phyloP scores from a whole-genome alignment of 1,140 invertebrate genomes.

The Heliothis subflexa region DNA sequence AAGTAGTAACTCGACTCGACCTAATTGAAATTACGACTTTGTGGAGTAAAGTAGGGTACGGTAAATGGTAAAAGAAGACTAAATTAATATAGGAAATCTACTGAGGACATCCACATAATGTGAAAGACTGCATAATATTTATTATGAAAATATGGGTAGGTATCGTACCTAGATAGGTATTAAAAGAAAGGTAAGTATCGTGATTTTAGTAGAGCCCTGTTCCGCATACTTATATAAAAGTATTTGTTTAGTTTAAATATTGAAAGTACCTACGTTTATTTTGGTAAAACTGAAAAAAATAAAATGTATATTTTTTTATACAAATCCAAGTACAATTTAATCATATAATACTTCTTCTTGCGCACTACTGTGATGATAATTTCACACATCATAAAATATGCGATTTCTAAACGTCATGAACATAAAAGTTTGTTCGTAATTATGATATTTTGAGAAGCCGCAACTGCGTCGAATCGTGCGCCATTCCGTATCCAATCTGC shows the following conservation, averaged over 20 bases:
- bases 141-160: too few relatives aligned
- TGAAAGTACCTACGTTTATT: too few relatives aligned
- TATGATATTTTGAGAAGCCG: conserved; percentile 19
- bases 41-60: not conserved
- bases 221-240: too few relatives aligned
- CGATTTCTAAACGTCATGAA: conserved; percentile 31
- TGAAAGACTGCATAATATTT: too few relatives aligned
- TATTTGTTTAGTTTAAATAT: too few relatives aligned
- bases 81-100: too few relatives aligned
- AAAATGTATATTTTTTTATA: too few relatives aligned
- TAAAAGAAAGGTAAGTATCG: too few relatives aligned
- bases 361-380: not conserved
- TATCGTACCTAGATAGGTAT: too few relatives aligned
- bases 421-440: conserved; percentile 27
- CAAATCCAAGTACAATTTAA: not conserved
- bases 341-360: not conserved
- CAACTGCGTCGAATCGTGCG: conserved; percentile 37
- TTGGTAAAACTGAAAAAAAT: too few relatives aligned
- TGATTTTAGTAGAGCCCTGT: too few relatives aligned
- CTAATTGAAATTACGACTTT: conserved; percentile 28
- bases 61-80: not conserved
- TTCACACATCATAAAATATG: conserved; percentile 26
- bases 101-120: too few relatives aligned
- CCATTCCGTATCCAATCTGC: conserved; percentile 32
- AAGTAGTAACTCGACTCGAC: not conserved